These are phyloP conservation scores for Prosopocoilus inquinatus DNA, from an alignment of 2,888 invertebrate species.

Conservation along the genomic window DNA sequence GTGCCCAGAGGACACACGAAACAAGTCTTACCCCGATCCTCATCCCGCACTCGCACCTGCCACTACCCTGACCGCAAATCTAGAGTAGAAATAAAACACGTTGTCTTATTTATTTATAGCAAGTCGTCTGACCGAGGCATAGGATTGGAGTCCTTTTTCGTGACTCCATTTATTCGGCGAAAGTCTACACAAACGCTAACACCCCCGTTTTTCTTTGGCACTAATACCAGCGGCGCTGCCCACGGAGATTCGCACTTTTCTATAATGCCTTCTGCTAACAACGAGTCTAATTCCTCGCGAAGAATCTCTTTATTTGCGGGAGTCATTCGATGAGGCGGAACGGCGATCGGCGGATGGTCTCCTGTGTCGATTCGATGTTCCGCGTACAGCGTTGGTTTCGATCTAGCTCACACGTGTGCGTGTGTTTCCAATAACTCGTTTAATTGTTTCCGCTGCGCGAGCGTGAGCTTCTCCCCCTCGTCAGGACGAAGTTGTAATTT, in stretches of 20 bases:
- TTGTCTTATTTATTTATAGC: constrained; percentile 37
- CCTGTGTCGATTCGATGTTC: background rate
- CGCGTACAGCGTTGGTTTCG: too few species aligned
- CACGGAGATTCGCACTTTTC: constrained; percentile 45
- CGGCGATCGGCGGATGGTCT: constrained; percentile 32
- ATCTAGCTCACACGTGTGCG: too few species aligned
- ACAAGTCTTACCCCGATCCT: constrained; percentile 36
- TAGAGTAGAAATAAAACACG: constrained; percentile 32
- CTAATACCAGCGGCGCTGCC: constrained; percentile 40
- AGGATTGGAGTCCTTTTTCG: constrained; percentile 34
- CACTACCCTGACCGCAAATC: constrained; percentile 44
- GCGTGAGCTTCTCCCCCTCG: too few species aligned
- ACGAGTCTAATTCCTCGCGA: constrained; percentile 32
- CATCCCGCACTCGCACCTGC: constrained; percentile 38
- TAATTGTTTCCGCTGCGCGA: too few species aligned
- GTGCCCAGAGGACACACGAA: constrained; percentile 36
- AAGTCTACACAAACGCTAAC: constrained; percentile 41
- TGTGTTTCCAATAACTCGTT: too few species aligned
- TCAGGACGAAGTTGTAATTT: too few species aligned
- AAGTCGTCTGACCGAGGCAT: constrained; percentile 46
- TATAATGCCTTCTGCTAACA: constrained; percentile 38
- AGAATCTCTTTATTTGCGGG: constrained; percentile 30
- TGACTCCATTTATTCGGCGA: constrained; percentile 30
- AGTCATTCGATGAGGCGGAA: constrained; percentile 39
- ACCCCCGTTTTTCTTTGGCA: constrained; percentile 38